phyloP scores from a whole-genome alignment of 2,888 invertebrate species.

The Silvanus unidentatus region DNA sequence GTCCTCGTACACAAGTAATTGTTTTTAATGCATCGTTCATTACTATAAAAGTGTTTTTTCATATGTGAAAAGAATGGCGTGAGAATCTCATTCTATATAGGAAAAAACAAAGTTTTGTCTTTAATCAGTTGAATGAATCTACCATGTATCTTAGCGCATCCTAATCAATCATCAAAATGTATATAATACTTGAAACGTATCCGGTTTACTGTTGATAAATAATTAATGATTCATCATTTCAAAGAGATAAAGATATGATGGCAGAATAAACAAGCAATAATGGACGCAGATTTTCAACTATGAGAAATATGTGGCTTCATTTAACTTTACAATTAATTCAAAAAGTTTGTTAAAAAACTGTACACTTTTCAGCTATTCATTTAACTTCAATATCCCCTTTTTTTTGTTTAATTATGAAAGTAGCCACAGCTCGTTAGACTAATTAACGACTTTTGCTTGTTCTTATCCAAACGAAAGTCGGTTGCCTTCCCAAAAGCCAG shows the following conservation, averaged over 20 bases:
- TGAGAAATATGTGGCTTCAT: too few relatives aligned
- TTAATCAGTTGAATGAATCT: neutral
- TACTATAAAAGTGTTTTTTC: too few relatives aligned
- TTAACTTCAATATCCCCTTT: conserved; percentile 11
- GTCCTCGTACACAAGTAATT: too few relatives aligned
- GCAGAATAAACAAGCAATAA: too few relatives aligned
- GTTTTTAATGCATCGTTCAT: too few relatives aligned
- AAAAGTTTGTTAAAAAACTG: neutral
- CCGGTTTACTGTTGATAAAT: conserved; percentile 3
- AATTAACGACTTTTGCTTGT: conserved; percentile 31
- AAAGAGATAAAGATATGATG: too few relatives aligned
- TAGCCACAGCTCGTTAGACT: conserved; percentile 34
- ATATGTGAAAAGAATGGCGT: too few relatives aligned
- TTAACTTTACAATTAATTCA: too few relatives aligned
- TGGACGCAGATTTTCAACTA: too few relatives aligned
- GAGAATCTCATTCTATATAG: too few relatives aligned
- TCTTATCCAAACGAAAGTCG: conserved; percentile 26
- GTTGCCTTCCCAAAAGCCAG: conserved; percentile 8
- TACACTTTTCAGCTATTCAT: neutral
- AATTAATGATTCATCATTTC: conserved; percentile 3
- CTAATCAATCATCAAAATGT: conserved; percentile 1
- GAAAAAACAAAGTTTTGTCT: too few relatives aligned
- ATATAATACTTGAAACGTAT: neutral
- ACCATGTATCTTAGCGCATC: neutral
- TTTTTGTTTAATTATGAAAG: conserved; percentile 19